Evolutionary conservation across 2,113 vertebrate genomes (phyloP), one percentile per base, ranked within the genome.

Genomic region (Dromas ardeola): DNA sequence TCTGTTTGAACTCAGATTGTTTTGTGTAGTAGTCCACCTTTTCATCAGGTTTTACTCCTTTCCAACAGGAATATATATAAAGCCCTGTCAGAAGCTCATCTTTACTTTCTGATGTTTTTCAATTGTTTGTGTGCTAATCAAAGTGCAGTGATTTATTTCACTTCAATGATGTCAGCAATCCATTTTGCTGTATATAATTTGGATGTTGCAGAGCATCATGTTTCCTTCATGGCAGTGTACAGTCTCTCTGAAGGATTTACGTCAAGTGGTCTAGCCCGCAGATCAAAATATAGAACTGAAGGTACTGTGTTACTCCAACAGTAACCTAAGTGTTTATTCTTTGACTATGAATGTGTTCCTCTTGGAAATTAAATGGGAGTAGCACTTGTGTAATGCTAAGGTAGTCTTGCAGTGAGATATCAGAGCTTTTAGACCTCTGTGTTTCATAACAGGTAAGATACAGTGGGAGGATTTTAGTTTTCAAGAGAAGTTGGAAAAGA

Each of bases 371-470:
- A 71, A 53, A 61, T 8, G 15, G 12, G 9, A 82, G 23, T 76
- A n/a, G 5, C 15, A 53, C 7, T 34, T 61, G 9, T 53, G 34
- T 43, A 71, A 15, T 22, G 9, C 10, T 49, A 65, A 71, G 7
- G 20, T n/a, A 45, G 23, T 27, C 29, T 26, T 72, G 61, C 36
- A 62, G 32, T 10, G 47, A 70, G 4, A 27, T 71, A 79, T 26
- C 0, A 0, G 16, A 50, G 11, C 13, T 50, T 70, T 53, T 21
- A 36, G 32, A 47, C 5, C 14, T 27, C 36, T 1, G 0, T 11
- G 34, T 50, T 63, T 85, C 32, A 25, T 21, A 62, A 16, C 29
- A 79, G 8, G 8, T 58, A 43, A 43, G 50, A 38, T 43, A 72
- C 6, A 23, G 23, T 23, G 79, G 15, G 27, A 45, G 8, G 12